A percentile compares a stretch with the other conserved stretches of the same genome.
Conservation (phyloP, 2,113 vertebrate genomes). For the Chloebia gouldiae region DNA sequence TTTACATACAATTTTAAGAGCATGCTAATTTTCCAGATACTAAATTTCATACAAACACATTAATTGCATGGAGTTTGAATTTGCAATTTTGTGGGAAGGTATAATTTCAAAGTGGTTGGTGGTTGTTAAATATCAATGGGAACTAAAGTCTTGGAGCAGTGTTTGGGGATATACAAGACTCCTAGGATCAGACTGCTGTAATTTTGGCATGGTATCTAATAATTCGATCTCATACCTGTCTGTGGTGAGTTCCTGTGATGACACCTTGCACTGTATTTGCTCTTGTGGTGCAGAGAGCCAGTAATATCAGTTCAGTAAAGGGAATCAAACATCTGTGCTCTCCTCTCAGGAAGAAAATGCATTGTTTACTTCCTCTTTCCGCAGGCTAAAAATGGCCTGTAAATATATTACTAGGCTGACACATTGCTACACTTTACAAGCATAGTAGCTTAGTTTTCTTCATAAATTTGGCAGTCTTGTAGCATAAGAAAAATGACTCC, state of each 20-base stretch:
- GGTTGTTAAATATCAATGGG: background rate
- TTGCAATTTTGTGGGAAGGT: background rate
- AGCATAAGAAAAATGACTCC: background rate
- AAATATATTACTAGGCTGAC: background rate
- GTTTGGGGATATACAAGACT: background rate
- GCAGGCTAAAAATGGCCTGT: background rate
- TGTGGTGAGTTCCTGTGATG: background rate
- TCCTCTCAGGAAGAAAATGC: background rate
- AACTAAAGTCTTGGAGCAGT: background rate
- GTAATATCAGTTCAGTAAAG: background rate
- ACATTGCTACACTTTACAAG: background rate
- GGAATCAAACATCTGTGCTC: background rate
- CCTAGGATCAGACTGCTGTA: background rate
- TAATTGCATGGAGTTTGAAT: background rate
- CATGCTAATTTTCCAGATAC: background rate
- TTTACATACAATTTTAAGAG: background rate
- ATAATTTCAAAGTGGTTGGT: background rate
- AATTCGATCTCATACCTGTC: background rate
- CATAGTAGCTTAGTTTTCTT: background rate
- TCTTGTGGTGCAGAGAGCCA: background rate
- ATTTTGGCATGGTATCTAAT: background rate
- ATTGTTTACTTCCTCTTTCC: background rate
- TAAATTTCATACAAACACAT: background rate
- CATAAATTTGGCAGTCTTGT: background rate
- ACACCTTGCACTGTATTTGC: background rate